Conservation (phyloP, 2,797 vertebrate species). For the Pipistrellus nathusii region DNA sequence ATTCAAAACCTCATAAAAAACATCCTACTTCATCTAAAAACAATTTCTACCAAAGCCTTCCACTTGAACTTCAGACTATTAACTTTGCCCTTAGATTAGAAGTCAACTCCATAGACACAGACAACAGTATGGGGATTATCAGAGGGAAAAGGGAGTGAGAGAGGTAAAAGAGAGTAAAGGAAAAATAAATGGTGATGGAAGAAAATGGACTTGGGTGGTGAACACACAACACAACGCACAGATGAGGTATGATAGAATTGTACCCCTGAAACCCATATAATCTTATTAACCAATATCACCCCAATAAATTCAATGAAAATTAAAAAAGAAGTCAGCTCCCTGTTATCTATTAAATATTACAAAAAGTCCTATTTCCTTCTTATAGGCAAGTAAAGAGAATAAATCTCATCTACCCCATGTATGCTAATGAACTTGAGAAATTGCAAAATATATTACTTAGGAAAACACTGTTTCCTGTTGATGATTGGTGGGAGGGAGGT, state of each 20-base stretch:
- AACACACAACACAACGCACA: background rate
- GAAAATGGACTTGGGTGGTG: background rate
- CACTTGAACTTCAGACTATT: constrained; percentile 27
- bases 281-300: background rate
- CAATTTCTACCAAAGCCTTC: background rate
- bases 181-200: background rate
- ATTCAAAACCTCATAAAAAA: constrained; percentile 28
- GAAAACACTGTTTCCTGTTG: background rate
- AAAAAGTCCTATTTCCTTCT: background rate
- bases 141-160: too few species aligned
- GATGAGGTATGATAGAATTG: background rate
- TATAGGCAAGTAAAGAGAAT: background rate
- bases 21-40: background rate
- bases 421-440: constrained; percentile 30
- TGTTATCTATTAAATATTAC: background rate
- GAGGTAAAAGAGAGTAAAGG: background rate
- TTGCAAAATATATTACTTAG: background rate
- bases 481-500: background rate
- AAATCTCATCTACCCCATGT: background rate
- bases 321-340: constrained; percentile 30
- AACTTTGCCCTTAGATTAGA: constrained; percentile 13
- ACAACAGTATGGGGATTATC: background rate
- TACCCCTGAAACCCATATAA: background rate
- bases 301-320: background rate
- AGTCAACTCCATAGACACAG: background rate